Evolutionary conservation across 2,888 invertebrate species (phyloP), one percentile per base, ranked within the genome.

Genomic region (Cosmia pyralina): DNA sequence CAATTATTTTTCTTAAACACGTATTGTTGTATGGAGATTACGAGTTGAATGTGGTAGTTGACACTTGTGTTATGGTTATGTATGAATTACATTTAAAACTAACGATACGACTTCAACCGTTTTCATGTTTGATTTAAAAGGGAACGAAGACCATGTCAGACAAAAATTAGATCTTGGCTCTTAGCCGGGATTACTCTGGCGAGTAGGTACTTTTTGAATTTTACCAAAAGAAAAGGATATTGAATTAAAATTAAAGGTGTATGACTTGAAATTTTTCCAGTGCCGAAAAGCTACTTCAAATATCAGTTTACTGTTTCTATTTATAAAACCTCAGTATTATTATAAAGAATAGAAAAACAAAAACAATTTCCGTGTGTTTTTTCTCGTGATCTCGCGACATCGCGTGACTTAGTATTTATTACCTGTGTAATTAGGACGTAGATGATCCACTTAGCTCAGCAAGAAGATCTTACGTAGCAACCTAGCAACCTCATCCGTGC

Each of bases 361-460:
- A 60, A 60, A 55, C 6, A 1, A 72, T 72, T 76, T 84, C 81
- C 81, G 60, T 34, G 53, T 83, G 60, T 44, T 79, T 70, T 73
- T 68, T 57, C 70, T 71, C 48, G 50, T 19, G 62, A 79, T 83
- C 72, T 78, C 75, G 78, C 65, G 82, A 84, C 81, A 84, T 86
- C 83, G 85, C 88, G 86, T 87, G 83, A 72, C 77, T 81, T 75
- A 55, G 69, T 75, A 74, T 72, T 75, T 53, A 59, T 63, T 69
- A 72, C 80, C 77, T 69, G 52, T 60, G 71, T 77, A 83, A 85
- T 85, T 85, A 85, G 81, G 77, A 83, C 72, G 69, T 62, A 15
- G 67, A 81, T 71, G 77, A 59, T 60, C 69, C 41, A 80, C 69
- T 77, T 71, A 72, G 64, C 44, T 85, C 44, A 22, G 64, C 72